These are phyloP conservation scores for Rhynchophorus ferrugineus DNA, from an alignment of 1,140 invertebrate species.

Conservation along the genomic window DNA sequence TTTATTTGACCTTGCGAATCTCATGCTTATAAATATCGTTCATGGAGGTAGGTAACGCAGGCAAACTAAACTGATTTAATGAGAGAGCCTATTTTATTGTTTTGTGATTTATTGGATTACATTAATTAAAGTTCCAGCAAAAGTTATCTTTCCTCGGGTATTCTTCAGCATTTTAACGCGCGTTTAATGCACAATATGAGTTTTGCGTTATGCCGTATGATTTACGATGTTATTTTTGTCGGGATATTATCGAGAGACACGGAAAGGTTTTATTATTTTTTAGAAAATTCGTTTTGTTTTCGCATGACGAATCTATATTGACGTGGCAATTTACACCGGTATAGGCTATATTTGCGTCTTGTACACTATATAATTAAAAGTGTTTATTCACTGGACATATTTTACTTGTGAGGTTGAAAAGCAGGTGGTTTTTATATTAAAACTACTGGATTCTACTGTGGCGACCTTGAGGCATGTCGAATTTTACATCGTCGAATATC, in stretches of 20 bases:
- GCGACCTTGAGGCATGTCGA: no score
- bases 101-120: slow-evolving; percentile 22
- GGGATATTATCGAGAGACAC: neutral
- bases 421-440: no score
- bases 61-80: slow-evolving; percentile 19
- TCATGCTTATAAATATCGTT: slow-evolving; percentile 18
- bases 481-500: no score
- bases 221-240: neutral
- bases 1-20: slow-evolving; percentile 21
- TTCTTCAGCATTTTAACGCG: neutral
- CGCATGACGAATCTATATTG: no score
- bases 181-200: neutral
- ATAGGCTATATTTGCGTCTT: no score
- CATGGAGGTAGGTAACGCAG: slow-evolving; percentile 17
- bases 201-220: neutral
- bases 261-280: neutral
- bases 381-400: no score
- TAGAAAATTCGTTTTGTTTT: no score
- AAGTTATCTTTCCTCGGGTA: slow-evolving; percentile 12
- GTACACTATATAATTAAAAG: no score
- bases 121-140: slow-evolving; percentile 23
- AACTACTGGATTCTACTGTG: no score
- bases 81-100: slow-evolving; percentile 20
- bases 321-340: no score
- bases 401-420: no score